Evolutionary conservation across 1,140 invertebrate genomes (phyloP), one percentile per base, ranked within the genome.

Genomic region (Matsumurasca onukii): DNA sequence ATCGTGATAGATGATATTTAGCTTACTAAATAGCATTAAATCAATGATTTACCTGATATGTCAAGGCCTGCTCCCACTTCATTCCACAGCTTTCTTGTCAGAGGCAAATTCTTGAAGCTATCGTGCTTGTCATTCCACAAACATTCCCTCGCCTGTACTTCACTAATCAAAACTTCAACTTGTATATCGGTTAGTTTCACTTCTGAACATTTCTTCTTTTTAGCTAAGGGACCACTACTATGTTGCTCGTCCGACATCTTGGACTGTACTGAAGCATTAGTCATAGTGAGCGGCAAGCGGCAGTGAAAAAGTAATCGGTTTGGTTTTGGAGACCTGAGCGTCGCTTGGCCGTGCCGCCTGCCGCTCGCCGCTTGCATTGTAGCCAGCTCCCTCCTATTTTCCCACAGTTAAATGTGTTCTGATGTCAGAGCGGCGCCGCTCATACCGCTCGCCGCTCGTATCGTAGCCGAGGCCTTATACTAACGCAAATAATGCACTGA

Each of bases 11-110:
- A 45, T 17, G 17, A 17, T 45, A 17, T 45, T 12, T 12, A 45
- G 9, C 17, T 45, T 45, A 17, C 17, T 45, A 12, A 45, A 45
- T 12, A 9, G 17, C 34, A 45, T 45, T 45, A 45, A 45, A 45
- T 45, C 17, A 45, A 45, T 12, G 34, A 17, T 17, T 45, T 45
- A 45, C 34, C 34, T 45, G 34, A 45, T 45, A 45, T 45, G 17
- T 45, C 34, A 45, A 45, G 34, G 34, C 34, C 34, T 45, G 34
- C 34, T 45, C 34, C 34, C 34, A 45, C 34, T 45, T 45, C 34
- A 17, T 45, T 17, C 34, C 34, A 45, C 17, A 45, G 34, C 17
- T 45, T 45, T 45, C 34, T 45, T 9, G 34, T 45, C 17, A 45
- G 9, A 12, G 34, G 9, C 9, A 17, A 12, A 17, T 45, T 45